phyloP scores from a whole-genome alignment of 2,797 vertebrate genomes.

The Chrysolophus pictus region DNA sequence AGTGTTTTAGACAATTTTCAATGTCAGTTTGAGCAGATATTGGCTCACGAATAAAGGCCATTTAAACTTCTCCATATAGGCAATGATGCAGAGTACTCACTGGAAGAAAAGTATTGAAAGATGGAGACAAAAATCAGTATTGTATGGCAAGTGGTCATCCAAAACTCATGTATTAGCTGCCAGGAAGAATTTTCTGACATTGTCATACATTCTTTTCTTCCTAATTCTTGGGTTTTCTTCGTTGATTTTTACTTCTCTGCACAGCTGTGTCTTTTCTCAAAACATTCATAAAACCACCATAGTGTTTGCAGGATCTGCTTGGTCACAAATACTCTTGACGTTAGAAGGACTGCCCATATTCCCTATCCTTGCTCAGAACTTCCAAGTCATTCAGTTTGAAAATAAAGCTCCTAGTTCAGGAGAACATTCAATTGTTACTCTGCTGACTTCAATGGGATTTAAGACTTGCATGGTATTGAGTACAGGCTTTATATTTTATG shows the following conservation, averaged over 20 bases:
- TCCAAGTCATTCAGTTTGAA: background rate
- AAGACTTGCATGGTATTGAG: background rate
- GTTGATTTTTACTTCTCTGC: background rate
- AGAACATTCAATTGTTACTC: background rate
- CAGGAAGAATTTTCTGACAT: background rate
- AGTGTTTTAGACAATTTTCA: constrained; percentile 26
- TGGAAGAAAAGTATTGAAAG: background rate
- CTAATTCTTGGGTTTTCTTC: background rate
- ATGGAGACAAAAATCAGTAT: background rate
- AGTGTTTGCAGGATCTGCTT: background rate
- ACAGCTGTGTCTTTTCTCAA: background rate
- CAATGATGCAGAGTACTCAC: background rate
- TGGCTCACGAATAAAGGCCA: background rate
- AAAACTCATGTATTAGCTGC: background rate
- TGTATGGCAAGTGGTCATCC: background rate
- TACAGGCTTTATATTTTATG: background rate
- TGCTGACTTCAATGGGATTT: background rate
- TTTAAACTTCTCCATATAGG: background rate
- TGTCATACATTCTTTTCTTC: background rate
- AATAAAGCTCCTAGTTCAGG: background rate
- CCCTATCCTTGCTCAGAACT: background rate
- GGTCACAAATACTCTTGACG: background rate
- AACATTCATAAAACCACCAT: background rate
- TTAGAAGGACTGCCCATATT: background rate
- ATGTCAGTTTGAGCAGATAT: background rate